These are phyloP conservation scores for Capricornis sumatraensis DNA, from an alignment of 2,113 vertebrate genomes.

Conservation along the genomic window DNA sequence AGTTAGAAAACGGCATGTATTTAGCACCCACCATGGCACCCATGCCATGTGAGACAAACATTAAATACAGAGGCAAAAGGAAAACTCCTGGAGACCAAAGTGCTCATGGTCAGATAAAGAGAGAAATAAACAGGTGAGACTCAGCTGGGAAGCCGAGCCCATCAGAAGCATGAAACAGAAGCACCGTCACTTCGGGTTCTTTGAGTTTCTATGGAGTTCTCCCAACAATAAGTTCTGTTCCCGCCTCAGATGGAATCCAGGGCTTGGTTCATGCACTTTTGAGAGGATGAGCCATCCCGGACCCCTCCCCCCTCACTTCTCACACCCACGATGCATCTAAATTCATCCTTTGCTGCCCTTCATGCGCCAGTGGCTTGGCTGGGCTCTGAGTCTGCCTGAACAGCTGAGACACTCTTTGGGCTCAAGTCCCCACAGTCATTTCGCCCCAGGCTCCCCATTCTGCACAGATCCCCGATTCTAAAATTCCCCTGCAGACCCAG, in stretches of 20 bases:
- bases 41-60: neutral
- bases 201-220: accelerated
- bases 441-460: neutral
- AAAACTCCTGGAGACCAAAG: neutral
- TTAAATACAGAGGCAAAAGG: neutral
- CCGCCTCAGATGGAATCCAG: neutral
- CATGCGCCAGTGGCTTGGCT: neutral
- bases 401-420: neutral
- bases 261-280: neutral
- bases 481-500: neutral
- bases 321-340: neutral
- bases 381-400: neutral
- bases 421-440: neutral
- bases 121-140: neutral
- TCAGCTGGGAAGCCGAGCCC: neutral
- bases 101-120: neutral
- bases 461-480: neutral
- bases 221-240: neutral
- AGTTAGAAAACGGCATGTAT: neutral
- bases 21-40: neutral
- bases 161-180: neutral
- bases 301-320: neutral
- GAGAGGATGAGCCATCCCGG: neutral
- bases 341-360: neutral
- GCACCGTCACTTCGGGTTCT: accelerated